Percentiles rank a stretch among this genome's conserved stretches.
Evolutionary conservation across 2,797 vertebrate genomes (phyloP).

Genomic region (Argya squamiceps): DNA sequence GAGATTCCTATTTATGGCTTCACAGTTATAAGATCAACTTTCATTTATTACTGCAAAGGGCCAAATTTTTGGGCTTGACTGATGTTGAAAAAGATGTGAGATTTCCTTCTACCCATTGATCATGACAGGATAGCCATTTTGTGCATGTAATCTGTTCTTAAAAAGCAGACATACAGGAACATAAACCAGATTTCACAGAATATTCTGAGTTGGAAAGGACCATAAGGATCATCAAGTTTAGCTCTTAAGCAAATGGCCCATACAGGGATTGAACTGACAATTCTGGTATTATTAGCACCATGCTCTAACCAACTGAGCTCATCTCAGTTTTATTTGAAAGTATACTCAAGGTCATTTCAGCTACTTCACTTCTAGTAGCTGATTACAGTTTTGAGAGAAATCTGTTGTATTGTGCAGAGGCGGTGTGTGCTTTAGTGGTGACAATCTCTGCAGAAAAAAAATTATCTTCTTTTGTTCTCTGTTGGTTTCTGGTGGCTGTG

Average conservation of each 20-base stretch:
- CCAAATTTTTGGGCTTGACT: background rate
- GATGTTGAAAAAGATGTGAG: background rate
- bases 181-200: background rate
- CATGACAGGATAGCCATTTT: background rate
- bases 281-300: background rate
- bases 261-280: background rate
- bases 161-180: background rate
- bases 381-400: background rate
- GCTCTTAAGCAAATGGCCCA: background rate
- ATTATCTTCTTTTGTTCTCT: background rate
- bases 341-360: background rate
- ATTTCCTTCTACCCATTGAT: background rate
- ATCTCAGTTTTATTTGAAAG: background rate
- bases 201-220: background rate
- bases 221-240: background rate
- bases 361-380: background rate
- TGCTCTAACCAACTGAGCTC: background rate
- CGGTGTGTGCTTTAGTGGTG: background rate
- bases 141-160: background rate
- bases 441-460: background rate
- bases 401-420: background rate
- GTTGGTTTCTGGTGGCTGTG: background rate
- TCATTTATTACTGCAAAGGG: background rate
- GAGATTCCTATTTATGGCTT: background rate
- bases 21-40: background rate